Base-by-base conservation (phyloP, 2,113 vertebrate species). In the Narcine bancroftii region DNA sequence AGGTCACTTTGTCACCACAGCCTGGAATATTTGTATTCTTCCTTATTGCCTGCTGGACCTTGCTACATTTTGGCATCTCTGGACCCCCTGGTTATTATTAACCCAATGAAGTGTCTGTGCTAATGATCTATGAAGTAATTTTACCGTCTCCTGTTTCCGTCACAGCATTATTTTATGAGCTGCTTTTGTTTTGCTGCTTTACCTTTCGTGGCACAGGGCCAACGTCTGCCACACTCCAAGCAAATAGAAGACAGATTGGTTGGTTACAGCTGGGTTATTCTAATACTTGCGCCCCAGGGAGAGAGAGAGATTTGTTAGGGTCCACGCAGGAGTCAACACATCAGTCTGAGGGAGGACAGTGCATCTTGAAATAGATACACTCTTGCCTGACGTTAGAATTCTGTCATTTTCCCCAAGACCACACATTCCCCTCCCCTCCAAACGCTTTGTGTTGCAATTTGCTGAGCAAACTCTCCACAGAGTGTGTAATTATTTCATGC, bases 211-310 rank as follows among this genome's bases (percentile, higher is more conserved):
- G n/a, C 21, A 17, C 56, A 21, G 15, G 6, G 60, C 83, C 33
- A 1, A 63, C 26, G 63, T 89, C 15, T 36, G 19, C 24, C 47
- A 13, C 26, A 56, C 60, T 63, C 83, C 21, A 56, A 89, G 33
- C 36, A 15, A 87, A 87, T 63, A 89, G 56, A 60, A 60, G 83
- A 87, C 83, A 87, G 83, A 87, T 87, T 60, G 83, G 29, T 87
- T 33, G 60, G 53, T 36, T 63, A 19, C 83, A 87, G 83, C 53
- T 87, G 83, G 53, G 83, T 63, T 87, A 56, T 60, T 87, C 83
- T 36, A 60, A 21, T 36, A 87, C 56, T 63, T 33, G 13, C 13
- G 36, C 83, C 47, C 53, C 50, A 60, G 83, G 83, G 83, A 87
- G 50, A 87, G 3, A 42, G 47, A 36, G 83, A 87, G 83, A 60